Percentiles rank a stretch among this genome's conserved stretches.
Evolutionary conservation across 1,140 invertebrate species (phyloP).

Genomic region (Paraescarpia echinospica): DNA sequence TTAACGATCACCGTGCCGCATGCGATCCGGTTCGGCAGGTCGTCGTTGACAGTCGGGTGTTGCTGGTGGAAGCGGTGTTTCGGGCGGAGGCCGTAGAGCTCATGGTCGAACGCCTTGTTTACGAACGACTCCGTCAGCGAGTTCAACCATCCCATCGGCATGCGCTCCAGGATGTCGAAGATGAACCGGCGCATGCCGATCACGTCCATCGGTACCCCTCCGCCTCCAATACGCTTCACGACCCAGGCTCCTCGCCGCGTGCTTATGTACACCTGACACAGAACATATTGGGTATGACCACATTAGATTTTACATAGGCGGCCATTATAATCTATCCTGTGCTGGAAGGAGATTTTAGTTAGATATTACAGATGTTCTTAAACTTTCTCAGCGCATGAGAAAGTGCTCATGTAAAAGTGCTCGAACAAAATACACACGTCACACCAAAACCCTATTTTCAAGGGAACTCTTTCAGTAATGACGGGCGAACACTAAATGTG

Average conservation of each 20-base stretch:
- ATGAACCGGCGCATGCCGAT: constrained; percentile 36
- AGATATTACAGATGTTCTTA: too few relatives aligned
- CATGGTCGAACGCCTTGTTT: constrained; percentile 58
- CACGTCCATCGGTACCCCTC: constrained; percentile 52
- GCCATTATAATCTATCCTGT: too few relatives aligned
- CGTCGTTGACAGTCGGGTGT: constrained; percentile 65
- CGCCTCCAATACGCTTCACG: constrained; percentile 53
- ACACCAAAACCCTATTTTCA: too few relatives aligned
- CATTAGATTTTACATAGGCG: too few relatives aligned
- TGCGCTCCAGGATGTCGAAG: constrained; percentile 34
- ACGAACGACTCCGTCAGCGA: background rate
- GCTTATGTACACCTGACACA: constrained; percentile 55
- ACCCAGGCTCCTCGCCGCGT: constrained; percentile 62
- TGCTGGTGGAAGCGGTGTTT: constrained; percentile 57
- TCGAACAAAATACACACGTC: too few relatives aligned
- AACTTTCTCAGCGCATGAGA: too few relatives aligned
- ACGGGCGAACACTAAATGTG: too few relatives aligned
- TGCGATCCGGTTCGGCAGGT: constrained; percentile 61
- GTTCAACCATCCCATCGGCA: background rate
- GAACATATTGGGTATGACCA: constrained; percentile 15
- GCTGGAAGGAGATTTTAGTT: too few relatives aligned
- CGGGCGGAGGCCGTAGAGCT: constrained; percentile 59
- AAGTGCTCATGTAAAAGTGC: too few relatives aligned
- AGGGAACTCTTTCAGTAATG: too few relatives aligned
- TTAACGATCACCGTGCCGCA: constrained; percentile 58